Evolutionary conservation across 2,888 invertebrate genomes (phyloP).

Genomic region (Chaitophorus viminalis): DNA sequence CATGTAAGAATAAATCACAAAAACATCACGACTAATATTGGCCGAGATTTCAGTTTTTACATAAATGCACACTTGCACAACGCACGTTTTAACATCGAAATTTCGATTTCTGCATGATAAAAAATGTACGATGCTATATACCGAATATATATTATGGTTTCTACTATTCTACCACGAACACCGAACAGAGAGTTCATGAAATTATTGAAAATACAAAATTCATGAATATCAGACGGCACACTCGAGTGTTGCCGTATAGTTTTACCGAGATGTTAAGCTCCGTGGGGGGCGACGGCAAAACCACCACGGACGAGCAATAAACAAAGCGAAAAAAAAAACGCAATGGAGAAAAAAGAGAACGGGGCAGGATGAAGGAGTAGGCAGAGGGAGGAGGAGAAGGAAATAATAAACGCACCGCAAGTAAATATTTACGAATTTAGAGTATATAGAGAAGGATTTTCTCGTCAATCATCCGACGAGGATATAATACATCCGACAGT

Average conservation of each 20-base stretch:
- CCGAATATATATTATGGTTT: background rate
- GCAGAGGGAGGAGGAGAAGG: background rate
- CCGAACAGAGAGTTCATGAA: background rate
- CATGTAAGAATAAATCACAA: background rate
- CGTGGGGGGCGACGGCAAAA: too few relatives aligned
- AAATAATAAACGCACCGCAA: background rate
- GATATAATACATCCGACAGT: background rate
- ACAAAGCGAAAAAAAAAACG: background rate
- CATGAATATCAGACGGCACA: background rate
- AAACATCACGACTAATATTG: background rate
- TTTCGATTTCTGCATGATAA: conserved; percentile 21
- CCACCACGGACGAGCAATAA: background rate
- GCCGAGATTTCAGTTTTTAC: background rate
- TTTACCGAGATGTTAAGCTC: background rate
- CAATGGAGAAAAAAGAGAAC: background rate
- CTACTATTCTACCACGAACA: background rate
- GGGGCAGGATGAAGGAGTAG: too few relatives aligned
- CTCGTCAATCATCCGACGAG: conserved; percentile 18
- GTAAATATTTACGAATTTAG: conserved; percentile 45
- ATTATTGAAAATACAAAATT: conserved; percentile 58
- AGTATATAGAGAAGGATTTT: background rate
- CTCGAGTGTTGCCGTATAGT: background rate
- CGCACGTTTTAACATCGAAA: background rate
- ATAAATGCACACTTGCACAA: too few relatives aligned
- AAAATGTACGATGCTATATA: conserved; percentile 6